phyloP scores from a whole-genome alignment of 2,888 invertebrate genomes.

The Oscheius sp. region DNA sequence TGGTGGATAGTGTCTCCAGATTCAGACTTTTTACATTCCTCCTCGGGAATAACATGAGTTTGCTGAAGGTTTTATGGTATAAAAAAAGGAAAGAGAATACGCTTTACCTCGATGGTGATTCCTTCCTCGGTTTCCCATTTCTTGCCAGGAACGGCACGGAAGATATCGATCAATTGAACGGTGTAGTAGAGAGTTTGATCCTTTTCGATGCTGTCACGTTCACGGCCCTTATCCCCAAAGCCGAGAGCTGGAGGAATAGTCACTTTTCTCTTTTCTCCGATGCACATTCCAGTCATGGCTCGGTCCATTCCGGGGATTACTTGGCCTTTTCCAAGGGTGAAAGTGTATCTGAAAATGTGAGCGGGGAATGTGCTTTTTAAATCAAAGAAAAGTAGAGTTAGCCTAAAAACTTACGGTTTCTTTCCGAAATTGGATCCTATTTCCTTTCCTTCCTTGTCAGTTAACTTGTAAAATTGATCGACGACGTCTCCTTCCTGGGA shows the following conservation, averaged over 20 bases:
- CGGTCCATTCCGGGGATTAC: slow-evolving; percentile 69
- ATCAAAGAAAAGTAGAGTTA: neutral
- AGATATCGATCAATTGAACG: slow-evolving; percentile 67
- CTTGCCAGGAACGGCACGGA: slow-evolving; percentile 67
- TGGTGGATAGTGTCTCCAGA: slow-evolving; percentile 66
- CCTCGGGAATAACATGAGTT: slow-evolving; percentile 54
- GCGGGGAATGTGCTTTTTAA: too few species aligned
- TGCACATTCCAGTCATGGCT: slow-evolving; percentile 68
- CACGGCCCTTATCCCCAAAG: slow-evolving; percentile 54
- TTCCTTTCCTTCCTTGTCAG: slow-evolving; percentile 68
- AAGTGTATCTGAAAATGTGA: slow-evolving; percentile 65
- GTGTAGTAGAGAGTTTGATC: slow-evolving; percentile 69
- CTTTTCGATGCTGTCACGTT: slow-evolving; percentile 51
- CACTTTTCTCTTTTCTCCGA: slow-evolving; percentile 69
- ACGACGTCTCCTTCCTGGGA: slow-evolving; percentile 58
- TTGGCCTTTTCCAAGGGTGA: slow-evolving; percentile 66
- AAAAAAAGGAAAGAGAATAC: neutral
- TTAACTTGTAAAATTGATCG: slow-evolving; percentile 68
- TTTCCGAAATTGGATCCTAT: slow-evolving; percentile 69
- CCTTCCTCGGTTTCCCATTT: slow-evolving; percentile 69
- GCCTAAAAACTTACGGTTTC: slow-evolving; percentile 64
- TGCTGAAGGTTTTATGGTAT: slow-evolving; percentile 34
- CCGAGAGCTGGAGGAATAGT: slow-evolving; percentile 67
- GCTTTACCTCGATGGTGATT: slow-evolving; percentile 40
- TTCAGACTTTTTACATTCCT: slow-evolving; percentile 53